Evolutionary conservation across 2,113 vertebrate species (phyloP).

Genomic region (Gobius niger): DNA sequence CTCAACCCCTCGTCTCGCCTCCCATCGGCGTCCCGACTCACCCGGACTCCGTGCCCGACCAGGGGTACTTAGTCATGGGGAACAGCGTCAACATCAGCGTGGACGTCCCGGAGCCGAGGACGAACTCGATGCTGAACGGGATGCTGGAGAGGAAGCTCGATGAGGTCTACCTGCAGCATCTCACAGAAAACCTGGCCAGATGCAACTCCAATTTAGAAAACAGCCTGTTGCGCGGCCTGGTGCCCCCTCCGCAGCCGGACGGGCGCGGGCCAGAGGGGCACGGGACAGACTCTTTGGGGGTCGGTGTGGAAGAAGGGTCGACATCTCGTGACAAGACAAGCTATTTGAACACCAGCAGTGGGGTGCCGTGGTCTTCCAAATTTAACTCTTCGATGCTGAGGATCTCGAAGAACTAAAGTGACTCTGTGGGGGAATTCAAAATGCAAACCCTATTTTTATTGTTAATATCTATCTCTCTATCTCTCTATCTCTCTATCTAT

Average conservation of each 20-base stretch:
- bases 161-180: constrained; percentile 87
- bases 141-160: constrained; percentile 85
- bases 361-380: constrained; percentile 71
- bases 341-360: constrained; percentile 57
- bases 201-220: constrained; percentile 79
- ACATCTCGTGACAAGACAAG: constrained; percentile 43
- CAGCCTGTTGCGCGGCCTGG: constrained; percentile 74
- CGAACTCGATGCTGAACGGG: constrained; percentile 84
- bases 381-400: constrained; percentile 85
- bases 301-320: constrained; percentile 55
- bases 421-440: neutral
- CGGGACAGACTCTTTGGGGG: constrained; percentile 67
- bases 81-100: constrained; percentile 68
- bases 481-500: too few relatives aligned
- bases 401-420: constrained; percentile 73
- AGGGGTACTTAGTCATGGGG: constrained; percentile 77
- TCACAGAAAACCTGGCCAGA: constrained; percentile 83
- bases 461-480: too few relatives aligned
- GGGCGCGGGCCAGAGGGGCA: constrained; percentile 59
- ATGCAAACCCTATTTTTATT: too few relatives aligned
- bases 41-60: constrained; percentile 44
- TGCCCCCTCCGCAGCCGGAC: constrained; percentile 75
- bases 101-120: constrained; percentile 76
- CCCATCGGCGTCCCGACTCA: neutral
- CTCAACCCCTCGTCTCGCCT: neutral